A percentile compares a stretch with the other conserved stretches of the same genome.
Evolutionary conservation across 2,888 invertebrate species (phyloP).

Genomic region (Cremastinae sp.): DNA sequence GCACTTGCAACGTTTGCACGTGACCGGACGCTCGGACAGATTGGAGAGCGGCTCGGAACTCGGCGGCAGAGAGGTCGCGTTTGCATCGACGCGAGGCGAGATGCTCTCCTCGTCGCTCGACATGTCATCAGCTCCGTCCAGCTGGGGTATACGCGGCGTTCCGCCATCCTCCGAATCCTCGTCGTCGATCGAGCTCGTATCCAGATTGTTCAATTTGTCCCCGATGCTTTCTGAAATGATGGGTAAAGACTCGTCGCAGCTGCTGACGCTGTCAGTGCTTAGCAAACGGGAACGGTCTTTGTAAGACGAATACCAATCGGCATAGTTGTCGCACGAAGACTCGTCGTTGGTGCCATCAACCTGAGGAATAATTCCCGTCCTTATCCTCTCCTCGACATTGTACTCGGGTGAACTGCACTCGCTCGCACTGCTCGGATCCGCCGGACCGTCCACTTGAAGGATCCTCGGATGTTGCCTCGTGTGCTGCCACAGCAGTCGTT

Average conservation of each 20-base stretch:
- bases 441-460: constrained; percentile 83
- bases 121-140: constrained; percentile 87
- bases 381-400: constrained; percentile 72
- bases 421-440: constrained; percentile 81
- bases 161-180: constrained; percentile 61
- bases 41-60: constrained; percentile 76
- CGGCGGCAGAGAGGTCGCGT: constrained; percentile 69
- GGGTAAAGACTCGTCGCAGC: constrained; percentile 32
- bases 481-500: constrained; percentile 77
- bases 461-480: constrained; percentile 80
- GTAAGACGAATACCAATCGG: constrained; percentile 61
- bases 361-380: constrained; percentile 64
- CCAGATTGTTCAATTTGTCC: constrained; percentile 2
- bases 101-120: constrained; percentile 80
- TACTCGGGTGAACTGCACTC: constrained; percentile 80
- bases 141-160: constrained; percentile 83
- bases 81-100: constrained; percentile 64
- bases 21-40: constrained; percentile 87
- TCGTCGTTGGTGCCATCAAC: constrained; percentile 67
- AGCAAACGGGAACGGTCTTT: constrained; percentile 46
- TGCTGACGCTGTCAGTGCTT: constrained; percentile 37
- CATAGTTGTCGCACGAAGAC: constrained; percentile 57
- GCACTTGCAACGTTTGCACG: constrained; percentile 93
- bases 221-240: neutral
- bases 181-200: constrained; percentile 52